Evolutionary conservation across 2,113 vertebrate genomes (phyloP), one percentile per base, ranked within the genome.

Genomic region (Galbula dea): DNA sequence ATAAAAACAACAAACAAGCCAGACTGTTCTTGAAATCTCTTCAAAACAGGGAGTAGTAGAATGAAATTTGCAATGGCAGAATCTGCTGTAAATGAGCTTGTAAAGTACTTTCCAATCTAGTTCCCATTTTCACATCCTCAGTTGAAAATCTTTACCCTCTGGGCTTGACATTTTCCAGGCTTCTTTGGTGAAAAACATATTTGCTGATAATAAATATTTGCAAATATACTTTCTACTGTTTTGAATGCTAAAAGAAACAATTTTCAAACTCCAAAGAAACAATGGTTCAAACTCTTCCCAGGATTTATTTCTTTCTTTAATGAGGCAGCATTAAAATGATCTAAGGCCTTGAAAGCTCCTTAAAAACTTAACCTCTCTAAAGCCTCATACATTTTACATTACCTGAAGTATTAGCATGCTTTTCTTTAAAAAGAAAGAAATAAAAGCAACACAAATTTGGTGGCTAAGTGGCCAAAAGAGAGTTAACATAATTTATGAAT

Each of bases 81-180:
- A 66, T 85, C 62, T 83, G 37, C 37, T 66, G 12, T 49, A 83
- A 89, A 27, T 77, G 54, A 54, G 26, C 27, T 24, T 89, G 8
- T 34, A 76, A 95, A 88, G 34, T 69, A 54, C 29, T 79, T 92
- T 87, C 49, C 63, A 89, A 85, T 83, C 32, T 37, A 79, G 34
- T 54, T 92, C 32, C 18, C 7, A 20, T 59, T 91, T 82, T 73
- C 24, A 58, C 16, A 83, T 45, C 22, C 41, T 79, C 48, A 45
- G 76, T 89, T 91, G 43, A 62, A 84, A 94, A 73, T 72, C 85
- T 66, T 77, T 63, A 62, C 32, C 49, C 45, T 54, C 58, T 58
- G 41, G 59, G 75, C 62, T 65, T 95, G 84, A 91, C 46, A 80
- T 94, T 96, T 94, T 89, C 48, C 48, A 68, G n/a, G 43, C 10